phyloP scores from a whole-genome alignment of 1,140 invertebrate genomes.

The Drosophila parabipectinata region DNA sequence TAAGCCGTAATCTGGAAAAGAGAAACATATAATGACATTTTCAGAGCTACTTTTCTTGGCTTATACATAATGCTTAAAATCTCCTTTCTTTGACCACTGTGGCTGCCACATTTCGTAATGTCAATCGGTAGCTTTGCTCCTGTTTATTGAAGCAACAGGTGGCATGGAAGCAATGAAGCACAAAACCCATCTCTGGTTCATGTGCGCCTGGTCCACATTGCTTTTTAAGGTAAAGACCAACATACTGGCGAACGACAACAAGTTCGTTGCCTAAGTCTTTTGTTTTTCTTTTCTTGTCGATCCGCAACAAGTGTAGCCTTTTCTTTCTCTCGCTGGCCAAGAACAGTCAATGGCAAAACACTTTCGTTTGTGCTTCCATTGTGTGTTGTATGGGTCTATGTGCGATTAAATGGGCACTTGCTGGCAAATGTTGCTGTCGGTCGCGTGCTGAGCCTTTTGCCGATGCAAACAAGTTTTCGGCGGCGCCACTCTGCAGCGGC shows the following conservation, averaged over 20 bases:
- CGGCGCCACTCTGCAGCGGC: slow-evolving; percentile 8
- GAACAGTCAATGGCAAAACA: slow-evolving; percentile 66
- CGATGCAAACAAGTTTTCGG: slow-evolving; percentile 63
- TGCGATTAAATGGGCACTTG: slow-evolving; percentile 49
- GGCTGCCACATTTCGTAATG: slow-evolving; percentile 39
- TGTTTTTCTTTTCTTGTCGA: slow-evolving; percentile 37
- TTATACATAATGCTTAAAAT: too few species aligned
- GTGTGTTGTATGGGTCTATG: slow-evolving; percentile 3
- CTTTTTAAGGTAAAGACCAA: slow-evolving; percentile 73
- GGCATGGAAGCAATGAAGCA: slow-evolving; percentile 18
- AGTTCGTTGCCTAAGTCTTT: slow-evolving; percentile 77
- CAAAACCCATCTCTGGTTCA: slow-evolving; percentile 32
- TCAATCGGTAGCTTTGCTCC: slow-evolving; percentile 43
- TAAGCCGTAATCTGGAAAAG: background rate
- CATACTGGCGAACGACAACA: slow-evolving; percentile 39
- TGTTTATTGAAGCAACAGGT: slow-evolving; percentile 38
- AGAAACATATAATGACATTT: too few species aligned
- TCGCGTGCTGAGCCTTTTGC: slow-evolving; percentile 61
- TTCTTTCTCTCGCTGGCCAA: slow-evolving; percentile 41
- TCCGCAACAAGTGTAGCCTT: background rate
- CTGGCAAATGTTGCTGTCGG: slow-evolving; percentile 38
- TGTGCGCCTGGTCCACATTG: slow-evolving; percentile 72
- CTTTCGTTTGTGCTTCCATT: slow-evolving; percentile 59
- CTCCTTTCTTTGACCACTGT: slow-evolving; percentile 23
- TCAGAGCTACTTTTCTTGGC: too few species aligned